Base-by-base conservation (phyloP, 2,888 invertebrate species). In the Leucozona laternaria region DNA sequence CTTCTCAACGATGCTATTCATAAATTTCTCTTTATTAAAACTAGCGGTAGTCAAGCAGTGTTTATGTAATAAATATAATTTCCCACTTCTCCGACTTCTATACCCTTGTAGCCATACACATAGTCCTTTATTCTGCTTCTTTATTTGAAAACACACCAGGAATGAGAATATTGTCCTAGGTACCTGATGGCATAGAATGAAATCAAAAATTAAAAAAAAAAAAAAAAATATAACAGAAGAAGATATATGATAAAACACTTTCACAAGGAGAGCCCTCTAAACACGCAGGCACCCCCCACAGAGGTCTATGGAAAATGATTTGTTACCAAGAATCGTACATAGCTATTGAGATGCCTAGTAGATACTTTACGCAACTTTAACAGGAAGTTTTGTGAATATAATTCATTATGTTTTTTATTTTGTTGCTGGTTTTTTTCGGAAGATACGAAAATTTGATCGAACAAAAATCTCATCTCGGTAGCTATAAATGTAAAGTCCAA, bases 1-100 rank as follows among this genome's bases (percentile, higher is more conserved):
- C 53, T 79, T 71, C 66, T 64, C 22, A 31, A 71, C 71, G 72
- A 60, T 55, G 85, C 77, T 68, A 72, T 80, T 80, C 85, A 85
- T 85, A 85, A 85, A 85, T 85, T 77, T 72, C 13, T 76, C 85
- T 85, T 85, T 80, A 85, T 80, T 80, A 85, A 80, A 85, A 85
- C 85, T 71, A 58, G 45, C 76, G 31, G 64, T 58, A 80, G 84
- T 80, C 84, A 84, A 77, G 71, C 76, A 71, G 80, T 77, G 80
- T 85, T 77, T 80, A 73, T 72, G 76, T 77, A 80, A 80, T 80
- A 73, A 80, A 80, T 80, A 73, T 73, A 73, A 83, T 78, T 79
- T 53, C 22, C 70, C 71, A 53, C 37, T 40, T 22, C 28, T 13
- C 8, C 13, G 0, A 25, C 11, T 22, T 6, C 20, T 25, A 13